phyloP scores from a whole-genome alignment of 2,888 invertebrate species.

The Atrina japonica region DNA sequence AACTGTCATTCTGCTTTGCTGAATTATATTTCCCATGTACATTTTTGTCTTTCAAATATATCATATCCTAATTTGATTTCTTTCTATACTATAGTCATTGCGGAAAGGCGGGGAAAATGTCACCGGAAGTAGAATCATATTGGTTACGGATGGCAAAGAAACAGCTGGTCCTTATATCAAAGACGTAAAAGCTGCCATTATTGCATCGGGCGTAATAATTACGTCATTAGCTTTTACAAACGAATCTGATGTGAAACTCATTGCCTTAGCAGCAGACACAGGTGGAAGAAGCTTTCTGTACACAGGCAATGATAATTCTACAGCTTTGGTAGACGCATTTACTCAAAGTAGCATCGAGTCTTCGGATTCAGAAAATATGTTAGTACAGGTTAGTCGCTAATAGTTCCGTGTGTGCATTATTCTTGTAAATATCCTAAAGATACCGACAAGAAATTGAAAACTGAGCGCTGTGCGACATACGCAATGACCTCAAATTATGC shows the following conservation, averaged over 20 bases:
- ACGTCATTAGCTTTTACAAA: constrained; percentile 17
- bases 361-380: constrained; percentile 1
- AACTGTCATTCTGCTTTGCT: too few species aligned
- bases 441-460: too few species aligned
- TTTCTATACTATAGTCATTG: too few species aligned
- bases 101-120: not conserved
- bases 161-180: constrained; percentile 46
- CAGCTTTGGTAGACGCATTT: constrained; percentile 53
- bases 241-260: constrained; percentile 16
- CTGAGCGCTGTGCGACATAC: too few species aligned
- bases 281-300: constrained; percentile 57
- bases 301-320: constrained; percentile 49
- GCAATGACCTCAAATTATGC: too few species aligned
- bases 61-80: too few species aligned
- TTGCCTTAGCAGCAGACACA: constrained; percentile 45
- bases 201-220: constrained; percentile 14
- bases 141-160: constrained; percentile 60
- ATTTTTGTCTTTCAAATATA: too few species aligned
- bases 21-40: too few species aligned
- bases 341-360: constrained; percentile 34
- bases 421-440: too few species aligned
- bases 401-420: too few species aligned
- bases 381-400: constrained; percentile 2
- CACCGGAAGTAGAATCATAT: constrained; percentile 49
- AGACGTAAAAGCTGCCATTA: constrained; percentile 12